Evolutionary conservation across 2,113 vertebrate genomes (phyloP).

Genomic region (Larimichthys crocea): DNA sequence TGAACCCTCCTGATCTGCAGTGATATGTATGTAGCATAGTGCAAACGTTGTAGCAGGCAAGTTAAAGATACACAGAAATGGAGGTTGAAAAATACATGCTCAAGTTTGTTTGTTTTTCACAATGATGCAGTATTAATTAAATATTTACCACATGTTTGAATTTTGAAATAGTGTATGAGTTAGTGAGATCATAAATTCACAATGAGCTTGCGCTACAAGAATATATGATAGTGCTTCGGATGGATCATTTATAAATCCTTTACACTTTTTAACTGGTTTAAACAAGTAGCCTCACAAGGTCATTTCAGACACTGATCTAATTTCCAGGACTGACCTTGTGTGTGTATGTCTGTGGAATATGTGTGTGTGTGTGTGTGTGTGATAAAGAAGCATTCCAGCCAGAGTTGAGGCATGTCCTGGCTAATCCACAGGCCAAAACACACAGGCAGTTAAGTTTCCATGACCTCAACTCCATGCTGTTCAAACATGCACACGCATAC

Average conservation of each 20-base stretch:
- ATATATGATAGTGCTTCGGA: conserved; percentile 26
- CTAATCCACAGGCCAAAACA: conserved; percentile 69
- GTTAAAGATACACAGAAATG: conserved; percentile 27
- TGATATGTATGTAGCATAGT: conserved; percentile 33
- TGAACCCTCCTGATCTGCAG: conserved; percentile 33
- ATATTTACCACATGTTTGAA: conserved; percentile 52
- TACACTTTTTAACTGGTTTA: conserved; percentile 40
- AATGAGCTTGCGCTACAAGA: conserved; percentile 38
- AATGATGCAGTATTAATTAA: conserved; percentile 43
- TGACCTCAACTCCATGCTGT: conserved; percentile 74
- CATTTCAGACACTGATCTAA: conserved; percentile 29
- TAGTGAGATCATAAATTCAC: conserved; percentile 49
- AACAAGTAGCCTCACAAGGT: conserved; percentile 52
- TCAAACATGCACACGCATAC: conserved; percentile 34
- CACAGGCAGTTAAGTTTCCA: conserved; percentile 74
- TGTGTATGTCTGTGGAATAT: neutral
- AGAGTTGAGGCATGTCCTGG: conserved; percentile 68
- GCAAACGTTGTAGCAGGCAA: conserved; percentile 32
- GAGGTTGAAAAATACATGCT: conserved; percentile 33
- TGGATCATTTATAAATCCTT: conserved; percentile 36
- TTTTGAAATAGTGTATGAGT: conserved; percentile 47
- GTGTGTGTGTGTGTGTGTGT: conserved; percentile 37
- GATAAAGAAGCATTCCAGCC: conserved; percentile 67
- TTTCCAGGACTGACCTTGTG: conserved; percentile 52
- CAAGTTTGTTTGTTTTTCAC: neutral